A percentile compares a stretch with the other conserved stretches of the same genome.
These are phyloP conservation scores for Tinamus major DNA, from an alignment of 2,797 vertebrate genomes.

Conservation along the genomic window DNA sequence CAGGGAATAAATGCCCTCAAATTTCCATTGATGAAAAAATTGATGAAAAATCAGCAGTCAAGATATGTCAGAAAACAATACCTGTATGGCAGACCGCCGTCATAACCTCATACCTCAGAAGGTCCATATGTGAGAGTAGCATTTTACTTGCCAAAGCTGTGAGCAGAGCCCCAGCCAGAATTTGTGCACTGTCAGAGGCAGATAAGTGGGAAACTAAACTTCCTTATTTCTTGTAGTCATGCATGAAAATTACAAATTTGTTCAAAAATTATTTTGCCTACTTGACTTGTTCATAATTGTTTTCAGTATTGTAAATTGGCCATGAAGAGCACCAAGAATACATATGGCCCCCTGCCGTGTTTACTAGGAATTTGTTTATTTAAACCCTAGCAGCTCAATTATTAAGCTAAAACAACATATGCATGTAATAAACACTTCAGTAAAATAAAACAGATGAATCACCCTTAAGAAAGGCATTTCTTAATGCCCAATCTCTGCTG, in stretches of 20 bases:
- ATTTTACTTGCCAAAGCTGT: neutral
- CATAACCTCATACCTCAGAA: neutral
- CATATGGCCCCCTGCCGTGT: neutral
- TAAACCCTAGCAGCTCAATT: neutral
- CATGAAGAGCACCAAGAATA: neutral
- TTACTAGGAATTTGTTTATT: neutral
- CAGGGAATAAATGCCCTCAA: accelerated
- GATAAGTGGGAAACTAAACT: neutral
- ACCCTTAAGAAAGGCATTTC: neutral
- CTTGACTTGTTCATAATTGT: neutral
- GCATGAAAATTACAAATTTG: neutral
- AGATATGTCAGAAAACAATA: neutral
- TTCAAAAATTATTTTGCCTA: neutral
- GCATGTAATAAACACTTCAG: neutral
- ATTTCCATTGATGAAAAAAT: neutral
- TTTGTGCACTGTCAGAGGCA: accelerated
- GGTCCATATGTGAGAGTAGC: no score
- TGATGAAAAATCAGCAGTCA: neutral
- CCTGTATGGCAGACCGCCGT: neutral
- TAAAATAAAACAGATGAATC: slow-evolving; percentile 10
- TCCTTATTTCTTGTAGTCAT: neutral
- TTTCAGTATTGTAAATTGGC: neutral
- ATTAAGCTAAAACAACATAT: neutral
- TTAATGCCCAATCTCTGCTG: neutral
- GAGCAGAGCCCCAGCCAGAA: neutral